These are phyloP conservation scores for Fragum fragum DNA, from an alignment of 2,888 invertebrate genomes.

Conservation along the genomic window DNA sequence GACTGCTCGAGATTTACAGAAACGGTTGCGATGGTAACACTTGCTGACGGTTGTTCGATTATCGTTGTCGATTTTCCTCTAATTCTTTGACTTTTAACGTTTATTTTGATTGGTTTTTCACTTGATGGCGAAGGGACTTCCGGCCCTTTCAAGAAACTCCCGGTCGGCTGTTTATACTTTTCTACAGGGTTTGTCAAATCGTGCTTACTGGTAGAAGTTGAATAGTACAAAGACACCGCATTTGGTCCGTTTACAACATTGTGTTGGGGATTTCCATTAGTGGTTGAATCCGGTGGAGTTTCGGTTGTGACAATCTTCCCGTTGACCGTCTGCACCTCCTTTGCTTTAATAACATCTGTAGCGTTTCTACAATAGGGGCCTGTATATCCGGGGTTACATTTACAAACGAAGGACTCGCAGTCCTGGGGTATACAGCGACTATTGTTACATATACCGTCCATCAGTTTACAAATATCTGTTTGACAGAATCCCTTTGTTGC, in stretches of 20 bases:
- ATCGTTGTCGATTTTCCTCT: constrained; percentile 14
- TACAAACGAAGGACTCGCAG: constrained; percentile 38
- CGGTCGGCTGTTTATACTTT: constrained; percentile 19
- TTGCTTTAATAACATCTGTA: constrained; percentile 24
- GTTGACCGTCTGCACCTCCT: constrained; percentile 27
- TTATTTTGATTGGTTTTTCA: constrained; percentile 31
- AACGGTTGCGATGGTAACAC: constrained; percentile 28
- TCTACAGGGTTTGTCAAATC: not conserved
- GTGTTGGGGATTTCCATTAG: not conserved
- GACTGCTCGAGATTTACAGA: constrained; percentile 13
- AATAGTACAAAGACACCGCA: not conserved
- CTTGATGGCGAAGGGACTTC: constrained; percentile 36
- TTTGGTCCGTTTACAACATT: not conserved
- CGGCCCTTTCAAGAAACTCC: constrained; percentile 53
- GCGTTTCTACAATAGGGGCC: constrained; percentile 42
- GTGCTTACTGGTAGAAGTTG: not conserved
- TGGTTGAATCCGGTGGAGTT: not conserved
- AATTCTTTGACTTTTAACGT: constrained; percentile 30
- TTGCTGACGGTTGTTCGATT: constrained; percentile 13
- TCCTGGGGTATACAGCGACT: constrained; percentile 34
- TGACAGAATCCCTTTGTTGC: constrained; percentile 15
- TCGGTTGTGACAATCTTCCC: constrained; percentile 30
- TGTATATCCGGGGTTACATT: constrained; percentile 30
- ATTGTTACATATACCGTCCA: constrained; percentile 44
- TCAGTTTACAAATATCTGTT: constrained; percentile 31